Evolutionary conservation across 2,888 invertebrate species (phyloP).

Genomic region (Trissolcus brochymenae): DNA sequence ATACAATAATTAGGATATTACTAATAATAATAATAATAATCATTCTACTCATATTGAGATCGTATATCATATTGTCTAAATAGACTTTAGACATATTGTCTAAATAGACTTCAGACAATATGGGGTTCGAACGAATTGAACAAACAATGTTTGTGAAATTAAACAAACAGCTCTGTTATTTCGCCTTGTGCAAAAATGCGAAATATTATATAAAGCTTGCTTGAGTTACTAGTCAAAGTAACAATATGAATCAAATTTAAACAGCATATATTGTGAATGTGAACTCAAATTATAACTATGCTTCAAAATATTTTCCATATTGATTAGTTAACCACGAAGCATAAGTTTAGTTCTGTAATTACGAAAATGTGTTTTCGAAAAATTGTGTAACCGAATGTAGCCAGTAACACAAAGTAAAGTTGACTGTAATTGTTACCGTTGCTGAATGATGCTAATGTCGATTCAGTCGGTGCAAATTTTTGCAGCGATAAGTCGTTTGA

Average conservation of each 20-base stretch:
- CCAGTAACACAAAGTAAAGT: neutral
- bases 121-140: too few relatives aligned
- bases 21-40: too few relatives aligned
- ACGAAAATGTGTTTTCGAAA: neutral
- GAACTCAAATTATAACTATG: constrained; percentile 8
- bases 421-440: constrained; percentile 51
- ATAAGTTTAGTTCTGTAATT: constrained; percentile 4
- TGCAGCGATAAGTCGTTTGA: constrained; percentile 39
- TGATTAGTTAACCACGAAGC: neutral
- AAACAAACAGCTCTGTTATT: too few relatives aligned
- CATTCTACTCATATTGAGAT: too few relatives aligned
- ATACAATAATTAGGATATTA: too few relatives aligned
- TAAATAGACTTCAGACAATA: too few relatives aligned
- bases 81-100: too few relatives aligned
- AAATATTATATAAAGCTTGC: constrained; percentile 4
- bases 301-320: constrained; percentile 1
- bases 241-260: constrained; percentile 16
- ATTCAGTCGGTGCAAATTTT: neutral
- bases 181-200: neutral
- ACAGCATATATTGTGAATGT: constrained; percentile 7
- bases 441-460: constrained; percentile 11
- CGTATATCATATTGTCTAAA: too few relatives aligned
- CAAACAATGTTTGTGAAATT: too few relatives aligned
- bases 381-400: neutral
- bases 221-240: constrained; percentile 9